Evolutionary conservation across 2,888 invertebrate species (phyloP), one percentile per base, ranked within the genome.

Genomic region (Sipunculus nudus): DNA sequence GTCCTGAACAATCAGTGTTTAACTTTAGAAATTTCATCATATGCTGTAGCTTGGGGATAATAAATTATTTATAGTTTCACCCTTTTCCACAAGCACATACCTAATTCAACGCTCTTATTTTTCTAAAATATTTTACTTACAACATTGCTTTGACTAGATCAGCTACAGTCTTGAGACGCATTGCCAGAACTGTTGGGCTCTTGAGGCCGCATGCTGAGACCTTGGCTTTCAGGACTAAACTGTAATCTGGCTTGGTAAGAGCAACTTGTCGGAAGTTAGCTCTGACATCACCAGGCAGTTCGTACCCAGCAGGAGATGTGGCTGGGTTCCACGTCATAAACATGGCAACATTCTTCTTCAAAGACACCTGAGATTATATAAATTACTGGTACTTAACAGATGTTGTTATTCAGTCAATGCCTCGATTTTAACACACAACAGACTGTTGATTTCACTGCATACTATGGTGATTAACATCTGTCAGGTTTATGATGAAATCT

Each of bases 81-180:
- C n/a, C n/a, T n/a, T n/a, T n/a, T n/a, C n/a, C n/a, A n/a, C n/a
- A n/a, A n/a, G n/a, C n/a, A n/a, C n/a, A n/a, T n/a, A n/a, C n/a
- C n/a, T n/a, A n/a, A n/a, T n/a, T n/a, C n/a, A n/a, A n/a, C n/a
- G n/a, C n/a, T n/a, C n/a, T n/a, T n/a, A n/a, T n/a, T n/a, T n/a
- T n/a, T n/a, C n/a, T n/a, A n/a, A n/a, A n/a, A n/a, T n/a, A n/a
- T n/a, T n/a, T 19, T 38, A 76, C 82, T 76, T 69, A 82, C 82
- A 82, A 67, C 47, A 78, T 78, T 67, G 82, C 82, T 55, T 72
- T 77, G 50, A 75, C 75, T 19, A 81, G 72, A 46, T 82, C 80
- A 5, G 75, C 62, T 25, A 83, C 67, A 25, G 79, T 73, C 52
- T 78, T 78, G 16, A 83, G 71, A 53, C 82, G 67, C 19, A 72